Base-by-base conservation (phyloP, 2,888 invertebrate genomes). In the Scaptodrosophila latifasciaeformis region DNA sequence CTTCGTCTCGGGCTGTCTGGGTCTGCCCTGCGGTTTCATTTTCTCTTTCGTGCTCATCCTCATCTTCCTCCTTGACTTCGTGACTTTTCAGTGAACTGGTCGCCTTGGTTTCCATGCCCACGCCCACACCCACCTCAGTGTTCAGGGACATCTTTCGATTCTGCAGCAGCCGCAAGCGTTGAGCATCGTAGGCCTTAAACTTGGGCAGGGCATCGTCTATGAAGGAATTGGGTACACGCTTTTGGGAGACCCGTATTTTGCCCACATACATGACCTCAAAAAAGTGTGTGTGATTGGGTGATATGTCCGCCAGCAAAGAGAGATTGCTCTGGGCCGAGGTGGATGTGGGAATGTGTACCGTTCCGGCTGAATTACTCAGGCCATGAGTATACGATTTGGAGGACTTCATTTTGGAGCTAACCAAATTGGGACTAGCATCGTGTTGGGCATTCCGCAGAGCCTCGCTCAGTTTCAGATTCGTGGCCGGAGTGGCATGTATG, bases 181-280 rank as follows among this genome's bases (percentile, higher is more conserved):
- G 93, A 1, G 91, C 88, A 77, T 95, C 94, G 78, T 94, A 92
- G 19, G 90, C 90, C 59, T 91, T 91, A 77, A 97, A 95, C 85
- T 94, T 95, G 55, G 91, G 90, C 52, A 97, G 87, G 1, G 96
- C 95, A 82, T 96, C 96, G 82, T 97, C 97, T 68, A 97, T 95
- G 72, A 97, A 92, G 0, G 93, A 90, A 65, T 94, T 93, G 1
- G 96, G 93, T 0, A 86, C 86, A 83, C 95, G 95, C 78, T 94
- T 91, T 80, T 94, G 93, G 31, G 94, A 93, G 68, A 96, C 94
- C 65, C 93, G 91, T 43, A 96, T 95, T 87, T 96, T 95, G 0
- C 97, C 97, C 43, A 97, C 92, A 85, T 97, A 97, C 63, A 96
- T 88, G 2, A 93, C 94, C 89, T 96, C 95, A 81, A 95, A 95